phyloP scores from a whole-genome alignment of 2,797 vertebrate species.

The Eremophila alpestris region DNA sequence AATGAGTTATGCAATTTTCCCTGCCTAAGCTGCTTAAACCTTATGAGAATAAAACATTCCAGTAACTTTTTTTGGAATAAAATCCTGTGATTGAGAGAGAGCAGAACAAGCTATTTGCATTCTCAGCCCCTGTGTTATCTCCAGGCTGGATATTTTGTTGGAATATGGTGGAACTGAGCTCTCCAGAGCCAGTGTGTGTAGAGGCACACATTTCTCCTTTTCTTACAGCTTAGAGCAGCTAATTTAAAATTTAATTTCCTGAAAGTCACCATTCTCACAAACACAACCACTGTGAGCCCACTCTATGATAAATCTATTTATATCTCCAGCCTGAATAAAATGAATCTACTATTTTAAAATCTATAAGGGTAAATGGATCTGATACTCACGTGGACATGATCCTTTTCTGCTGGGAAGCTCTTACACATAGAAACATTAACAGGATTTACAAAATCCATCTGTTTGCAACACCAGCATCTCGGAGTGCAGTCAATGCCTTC shows the following conservation, averaged over 20 bases:
- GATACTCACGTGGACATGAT: slow-evolving; percentile 44
- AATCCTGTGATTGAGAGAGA: neutral
- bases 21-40: slow-evolving; percentile 39
- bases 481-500: neutral
- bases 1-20: slow-evolving; percentile 5
- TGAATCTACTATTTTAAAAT: slow-evolving; percentile 11
- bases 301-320: neutral
- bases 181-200: neutral
- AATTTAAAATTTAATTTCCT: slow-evolving; percentile 61
- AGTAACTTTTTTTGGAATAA: slow-evolving; percentile 33
- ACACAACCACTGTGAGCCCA: neutral
- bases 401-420: slow-evolving; percentile 39
- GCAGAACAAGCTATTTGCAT: neutral
- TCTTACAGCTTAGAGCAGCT: neutral
- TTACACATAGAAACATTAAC: slow-evolving; percentile 27
- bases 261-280: neutral
- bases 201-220: neutral
- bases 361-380: slow-evolving; percentile 12
- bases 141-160: neutral
- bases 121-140: rapidly evolving
- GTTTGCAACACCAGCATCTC: slow-evolving; percentile 46
- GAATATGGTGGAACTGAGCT: neutral
- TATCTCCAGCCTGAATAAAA: slow-evolving; percentile 12
- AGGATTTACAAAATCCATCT: slow-evolving; percentile 60
- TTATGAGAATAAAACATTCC: neutral